Evolutionary conservation across 2,797 vertebrate species (phyloP).

Genomic region (Stomatorhinus walkeri): DNA sequence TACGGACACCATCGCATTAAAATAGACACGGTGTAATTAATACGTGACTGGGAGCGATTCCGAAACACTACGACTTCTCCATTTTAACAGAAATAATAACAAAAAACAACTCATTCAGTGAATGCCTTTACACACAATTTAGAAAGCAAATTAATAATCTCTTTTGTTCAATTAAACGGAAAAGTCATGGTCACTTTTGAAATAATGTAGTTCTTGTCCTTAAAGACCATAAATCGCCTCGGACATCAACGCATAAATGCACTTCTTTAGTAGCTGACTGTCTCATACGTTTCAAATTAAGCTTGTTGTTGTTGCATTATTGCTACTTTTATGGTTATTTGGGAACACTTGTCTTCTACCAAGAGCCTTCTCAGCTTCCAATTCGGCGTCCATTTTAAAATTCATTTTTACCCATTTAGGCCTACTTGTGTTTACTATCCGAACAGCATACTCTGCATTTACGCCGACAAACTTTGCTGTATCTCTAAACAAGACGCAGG

Average conservation of each 20-base stretch:
- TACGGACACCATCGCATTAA: neutral
- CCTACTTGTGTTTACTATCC: neutral
- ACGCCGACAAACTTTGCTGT: neutral
- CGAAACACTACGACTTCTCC: neutral
- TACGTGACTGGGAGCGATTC: neutral
- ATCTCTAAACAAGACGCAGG: neutral
- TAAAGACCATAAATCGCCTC: neutral
- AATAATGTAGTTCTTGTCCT: neutral
- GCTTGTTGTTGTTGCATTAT: neutral
- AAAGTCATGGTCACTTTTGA: neutral
- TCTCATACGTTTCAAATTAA: neutral
- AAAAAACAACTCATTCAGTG: neutral
- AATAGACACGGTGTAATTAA: neutral
- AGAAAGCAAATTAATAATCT: neutral
- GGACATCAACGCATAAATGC: neutral
- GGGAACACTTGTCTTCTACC: neutral
- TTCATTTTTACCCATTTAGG: neutral
- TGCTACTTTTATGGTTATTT: neutral
- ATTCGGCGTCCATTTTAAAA: neutral
- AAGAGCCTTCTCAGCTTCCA: neutral
- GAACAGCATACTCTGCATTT: neutral
- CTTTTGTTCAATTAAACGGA: neutral
- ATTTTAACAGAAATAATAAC: neutral
- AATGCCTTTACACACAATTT: neutral
- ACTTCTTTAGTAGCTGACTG: neutral